A percentile compares a stretch with the other conserved stretches of the same genome.
phyloP scores from a whole-genome alignment of 2,888 invertebrate species.

The Drosophila lacicola region DNA sequence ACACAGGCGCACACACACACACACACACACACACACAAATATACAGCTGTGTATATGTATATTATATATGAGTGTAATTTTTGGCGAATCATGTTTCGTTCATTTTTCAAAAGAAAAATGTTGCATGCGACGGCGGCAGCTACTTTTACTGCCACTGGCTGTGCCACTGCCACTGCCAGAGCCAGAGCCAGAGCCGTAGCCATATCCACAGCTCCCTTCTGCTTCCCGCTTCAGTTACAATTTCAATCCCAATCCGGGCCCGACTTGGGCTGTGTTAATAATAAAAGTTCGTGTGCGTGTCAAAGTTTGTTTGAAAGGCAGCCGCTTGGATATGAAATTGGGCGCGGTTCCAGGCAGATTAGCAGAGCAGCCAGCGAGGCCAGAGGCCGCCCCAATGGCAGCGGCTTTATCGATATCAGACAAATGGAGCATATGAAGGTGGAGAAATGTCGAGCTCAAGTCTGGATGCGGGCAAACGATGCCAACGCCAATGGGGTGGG shows the following conservation, averaged over 20 bases:
- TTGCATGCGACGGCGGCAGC: conserved; percentile 77
- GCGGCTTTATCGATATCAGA: conserved; percentile 62
- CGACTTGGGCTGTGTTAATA: conserved; percentile 56
- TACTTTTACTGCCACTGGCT: conserved; percentile 75
- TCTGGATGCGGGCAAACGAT: conserved; percentile 1
- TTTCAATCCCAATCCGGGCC: conserved; percentile 28
- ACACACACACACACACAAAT: conserved; percentile 22
- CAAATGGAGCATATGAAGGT: conserved; percentile 53
- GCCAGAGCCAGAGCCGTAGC: conserved; percentile 20
- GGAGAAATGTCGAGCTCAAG: conserved; percentile 19
- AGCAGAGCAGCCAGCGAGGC: conserved; percentile 39
- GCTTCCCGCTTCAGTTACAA: conserved; percentile 27
- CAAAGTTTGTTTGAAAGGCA: conserved; percentile 80
- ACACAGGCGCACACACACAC: conserved; percentile 13
- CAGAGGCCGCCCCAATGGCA: conserved; percentile 7
- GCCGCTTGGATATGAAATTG: conserved; percentile 70
- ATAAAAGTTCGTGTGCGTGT: conserved; percentile 82
- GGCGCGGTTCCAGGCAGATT: conserved; percentile 73
- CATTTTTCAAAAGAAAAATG: conserved; percentile 83
- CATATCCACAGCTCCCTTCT: conserved; percentile 18
- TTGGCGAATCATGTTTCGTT: conserved; percentile 81
- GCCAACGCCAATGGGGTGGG: too few relatives aligned
- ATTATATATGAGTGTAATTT: conserved; percentile 53
- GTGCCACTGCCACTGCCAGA: conserved; percentile 28
- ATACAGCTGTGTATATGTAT: conserved; percentile 12